Evolutionary conservation across 2,888 invertebrate species (phyloP).

Genomic region (Leucoma salicis): DNA sequence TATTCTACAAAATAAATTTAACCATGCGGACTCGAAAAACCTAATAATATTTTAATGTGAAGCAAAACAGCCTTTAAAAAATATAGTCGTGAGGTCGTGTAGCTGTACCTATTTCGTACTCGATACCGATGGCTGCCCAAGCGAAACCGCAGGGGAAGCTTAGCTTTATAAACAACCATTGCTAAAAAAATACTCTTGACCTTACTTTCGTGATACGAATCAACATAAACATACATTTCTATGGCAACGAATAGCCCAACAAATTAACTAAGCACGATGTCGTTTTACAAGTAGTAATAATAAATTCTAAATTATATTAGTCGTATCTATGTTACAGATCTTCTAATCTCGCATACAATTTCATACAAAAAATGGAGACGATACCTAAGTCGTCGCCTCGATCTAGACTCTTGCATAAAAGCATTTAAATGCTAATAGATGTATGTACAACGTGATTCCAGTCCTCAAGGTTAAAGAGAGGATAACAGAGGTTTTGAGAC

Average conservation of each 20-base stretch:
- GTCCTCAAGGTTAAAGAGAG: neutral
- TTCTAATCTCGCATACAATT: too few relatives aligned
- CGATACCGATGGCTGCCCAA: slow-evolving; percentile 32
- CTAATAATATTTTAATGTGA: neutral
- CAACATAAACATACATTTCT: slow-evolving; percentile 31
- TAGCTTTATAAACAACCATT: slow-evolving; percentile 14
- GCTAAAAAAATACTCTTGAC: slow-evolving; percentile 32
- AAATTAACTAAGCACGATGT: slow-evolving; percentile 7
- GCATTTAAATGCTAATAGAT: neutral
- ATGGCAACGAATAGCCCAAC: slow-evolving; percentile 35
- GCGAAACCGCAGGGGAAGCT: slow-evolving; percentile 27
- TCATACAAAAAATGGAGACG: neutral
- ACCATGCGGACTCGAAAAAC: neutral
- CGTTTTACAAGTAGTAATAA: slow-evolving; percentile 2
- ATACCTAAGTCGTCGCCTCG: neutral
- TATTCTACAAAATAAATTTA: neutral
- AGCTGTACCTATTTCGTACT: slow-evolving; percentile 26
- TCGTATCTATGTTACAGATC: neutral
- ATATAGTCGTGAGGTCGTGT: slow-evolving; percentile 12
- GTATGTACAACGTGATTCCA: neutral
- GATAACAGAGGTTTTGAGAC: neutral
- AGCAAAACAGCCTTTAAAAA: neutral
- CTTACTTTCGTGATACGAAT: slow-evolving; percentile 27
- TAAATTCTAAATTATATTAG: slow-evolving; percentile 1
- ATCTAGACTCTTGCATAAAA: neutral